Evolutionary conservation across 2,888 invertebrate genomes (phyloP), one percentile per base, ranked within the genome.

Genomic region (Harpalus rufipes): DNA sequence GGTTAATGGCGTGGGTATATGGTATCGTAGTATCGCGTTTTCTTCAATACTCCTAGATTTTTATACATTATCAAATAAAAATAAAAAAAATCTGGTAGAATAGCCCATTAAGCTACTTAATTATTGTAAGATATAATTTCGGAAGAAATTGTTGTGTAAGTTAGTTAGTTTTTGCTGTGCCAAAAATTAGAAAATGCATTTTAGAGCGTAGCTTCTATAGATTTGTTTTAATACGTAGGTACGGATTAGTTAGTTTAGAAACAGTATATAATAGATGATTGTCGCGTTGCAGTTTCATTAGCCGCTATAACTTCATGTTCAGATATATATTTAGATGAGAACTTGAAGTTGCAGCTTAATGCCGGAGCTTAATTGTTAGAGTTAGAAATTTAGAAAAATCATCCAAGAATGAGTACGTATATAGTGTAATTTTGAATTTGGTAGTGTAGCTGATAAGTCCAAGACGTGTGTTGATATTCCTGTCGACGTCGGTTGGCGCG

Each of bases 151-250:
- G 72, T n/a, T 44, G 72, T 74, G 72, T 74, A 74, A 16, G 32
- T 61, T 41, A 76, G 16, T 59, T 74, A 58, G 82, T 85, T 72
- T 16, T 81, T 63, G 39, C 39, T 63, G 65, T 80, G 72, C 61
- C 25, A 61, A 44, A n/a, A 72, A 61, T 59, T 79, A 79, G 79
- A 39, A 79, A 79, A 59, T 79, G 79, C 79, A 79, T 79, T 79
- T 79, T 79, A 79, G 79, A 59, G 59, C 61, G 79, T 79, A 79
- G 79, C 61, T 79, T n/a, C n/a, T 79, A 39, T 79, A 61, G 18
- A 58, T 12, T 79, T 59, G 5, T 39, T 61, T 41, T 59, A 61
- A 39, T 79, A 18, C 32, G 79, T 79, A 74, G 72, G 18, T 51
- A 18, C 72, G 44, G 72, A 39, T 74, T 74, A 44, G 39, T 63